A percentile compares a stretch with the other conserved stretches of the same genome.
Evolutionary conservation across 2,113 vertebrate genomes (phyloP).

Genomic region (Engraulis encrasicolus): DNA sequence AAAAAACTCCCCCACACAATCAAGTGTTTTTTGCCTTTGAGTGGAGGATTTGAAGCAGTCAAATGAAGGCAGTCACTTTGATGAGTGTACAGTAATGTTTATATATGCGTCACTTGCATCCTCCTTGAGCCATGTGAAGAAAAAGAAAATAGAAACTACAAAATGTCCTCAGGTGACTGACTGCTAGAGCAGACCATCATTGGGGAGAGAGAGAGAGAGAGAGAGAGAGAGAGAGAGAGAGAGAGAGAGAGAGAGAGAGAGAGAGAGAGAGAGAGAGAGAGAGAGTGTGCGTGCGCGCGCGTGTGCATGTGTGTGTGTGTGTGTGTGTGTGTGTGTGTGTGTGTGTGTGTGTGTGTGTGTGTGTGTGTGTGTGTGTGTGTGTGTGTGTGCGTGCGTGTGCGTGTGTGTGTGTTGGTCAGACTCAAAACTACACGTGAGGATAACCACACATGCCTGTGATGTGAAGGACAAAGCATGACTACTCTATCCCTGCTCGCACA

Average conservation of each 20-base stretch:
- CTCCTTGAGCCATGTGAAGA: not conserved
- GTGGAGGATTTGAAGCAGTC: slow-evolving; percentile 20
- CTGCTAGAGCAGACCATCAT: not conserved
- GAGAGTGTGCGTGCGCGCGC: not conserved
- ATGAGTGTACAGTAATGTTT: not conserved
- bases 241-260: not conserved
- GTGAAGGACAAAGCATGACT: not conserved
- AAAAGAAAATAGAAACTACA: not conserved
- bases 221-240: not conserved
- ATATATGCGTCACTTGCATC: not conserved
- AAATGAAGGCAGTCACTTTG: slow-evolving; percentile 31
- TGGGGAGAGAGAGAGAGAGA: too few species aligned
- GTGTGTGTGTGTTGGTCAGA: too few species aligned
- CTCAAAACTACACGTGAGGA: too few species aligned
- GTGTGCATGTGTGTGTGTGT: not conserved
- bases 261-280: not conserved
- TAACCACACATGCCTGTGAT: not conserved
- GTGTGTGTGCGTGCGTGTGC: too few species aligned
- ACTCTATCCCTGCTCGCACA: too few species aligned
- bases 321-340: too few species aligned
- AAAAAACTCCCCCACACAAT: slow-evolving; percentile 16
- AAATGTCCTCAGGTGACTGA: not conserved
- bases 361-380: too few species aligned
- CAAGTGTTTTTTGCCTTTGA: slow-evolving; percentile 28
- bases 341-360: too few species aligned